These are phyloP conservation scores for Ernsta delagoae DNA, from an alignment of 2,888 invertebrate species.

Conservation along the genomic window DNA sequence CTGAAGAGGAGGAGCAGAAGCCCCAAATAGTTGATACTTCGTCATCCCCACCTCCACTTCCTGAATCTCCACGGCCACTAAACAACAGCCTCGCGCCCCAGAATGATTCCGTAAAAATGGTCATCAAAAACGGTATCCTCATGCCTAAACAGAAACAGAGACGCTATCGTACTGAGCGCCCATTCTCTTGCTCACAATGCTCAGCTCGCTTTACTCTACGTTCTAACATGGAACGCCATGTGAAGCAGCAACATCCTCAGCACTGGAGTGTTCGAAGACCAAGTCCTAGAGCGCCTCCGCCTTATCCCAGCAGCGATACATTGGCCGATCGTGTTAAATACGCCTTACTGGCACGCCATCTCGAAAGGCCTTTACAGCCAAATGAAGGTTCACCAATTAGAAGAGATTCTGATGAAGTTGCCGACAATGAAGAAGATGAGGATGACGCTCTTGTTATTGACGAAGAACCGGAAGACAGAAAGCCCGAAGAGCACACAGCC, in stretches of 20 bases:
- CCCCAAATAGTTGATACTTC: slow-evolving; percentile 72
- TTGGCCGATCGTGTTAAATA: slow-evolving; percentile 86
- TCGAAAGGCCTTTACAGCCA: slow-evolving; percentile 85
- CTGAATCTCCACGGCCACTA: slow-evolving; percentile 80
- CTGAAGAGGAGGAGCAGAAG: slow-evolving; percentile 83
- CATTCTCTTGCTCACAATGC: slow-evolving; percentile 96
- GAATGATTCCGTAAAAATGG: slow-evolving; percentile 92
- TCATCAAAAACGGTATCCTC: slow-evolving; percentile 94
- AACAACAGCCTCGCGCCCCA: slow-evolving; percentile 70
- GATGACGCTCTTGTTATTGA: slow-evolving; percentile 89
- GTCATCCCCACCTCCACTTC: slow-evolving; percentile 68
- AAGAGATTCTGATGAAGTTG: slow-evolving; percentile 84
- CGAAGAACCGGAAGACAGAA: slow-evolving; percentile 80
- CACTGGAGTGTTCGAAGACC: slow-evolving; percentile 93
- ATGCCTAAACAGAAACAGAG: slow-evolving; percentile 97
- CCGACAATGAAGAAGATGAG: slow-evolving; percentile 87
- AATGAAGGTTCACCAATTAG: slow-evolving; percentile 70
- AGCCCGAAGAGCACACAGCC: slow-evolving; percentile 67
- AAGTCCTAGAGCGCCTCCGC: slow-evolving; percentile 72
- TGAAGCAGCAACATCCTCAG: slow-evolving; percentile 97
- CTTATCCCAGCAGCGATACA: slow-evolving; percentile 64
- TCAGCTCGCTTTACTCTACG: slow-evolving; percentile 95
- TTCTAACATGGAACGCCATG: slow-evolving; percentile 98
- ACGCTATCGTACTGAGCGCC: slow-evolving; percentile 94
- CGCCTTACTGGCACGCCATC: slow-evolving; percentile 91